Conservation (phyloP, 2,113 vertebrate genomes). For the Charadrius vociferus region DNA sequence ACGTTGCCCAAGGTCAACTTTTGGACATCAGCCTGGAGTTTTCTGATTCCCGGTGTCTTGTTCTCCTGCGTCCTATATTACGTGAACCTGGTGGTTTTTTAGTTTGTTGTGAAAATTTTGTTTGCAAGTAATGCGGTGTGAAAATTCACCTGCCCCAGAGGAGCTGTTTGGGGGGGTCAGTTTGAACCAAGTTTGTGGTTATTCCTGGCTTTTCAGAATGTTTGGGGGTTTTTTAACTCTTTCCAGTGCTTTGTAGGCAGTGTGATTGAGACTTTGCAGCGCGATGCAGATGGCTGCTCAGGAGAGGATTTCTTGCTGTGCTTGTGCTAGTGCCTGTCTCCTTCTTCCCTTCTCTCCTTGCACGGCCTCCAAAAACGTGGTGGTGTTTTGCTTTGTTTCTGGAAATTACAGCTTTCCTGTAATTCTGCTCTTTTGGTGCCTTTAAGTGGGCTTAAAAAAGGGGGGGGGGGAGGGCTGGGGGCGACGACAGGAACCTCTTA, state of each 20-base stretch:
- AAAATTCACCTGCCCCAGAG: background rate
- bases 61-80: background rate
- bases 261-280: background rate
- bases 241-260: background rate
- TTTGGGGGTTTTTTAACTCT: background rate
- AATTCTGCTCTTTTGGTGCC: background rate
- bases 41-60: background rate
- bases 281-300: accelerated
- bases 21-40: background rate
- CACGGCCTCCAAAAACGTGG: background rate
- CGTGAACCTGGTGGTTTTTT: accelerated
- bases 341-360: background rate
- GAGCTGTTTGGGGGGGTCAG: background rate
- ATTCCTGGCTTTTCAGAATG: background rate
- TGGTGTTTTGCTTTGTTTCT: background rate
- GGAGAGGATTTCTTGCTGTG: background rate
- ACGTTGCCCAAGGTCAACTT: background rate
- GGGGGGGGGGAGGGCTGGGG: background rate
- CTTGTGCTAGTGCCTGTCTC: background rate
- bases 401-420: background rate
- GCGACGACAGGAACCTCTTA: background rate
- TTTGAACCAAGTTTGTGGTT: background rate
- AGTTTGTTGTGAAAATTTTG: background rate
- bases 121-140: background rate
- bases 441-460: background rate